These are phyloP conservation scores for Leptinotarsa texana DNA, from an alignment of 1,140 invertebrate species.

Conservation along the genomic window DNA sequence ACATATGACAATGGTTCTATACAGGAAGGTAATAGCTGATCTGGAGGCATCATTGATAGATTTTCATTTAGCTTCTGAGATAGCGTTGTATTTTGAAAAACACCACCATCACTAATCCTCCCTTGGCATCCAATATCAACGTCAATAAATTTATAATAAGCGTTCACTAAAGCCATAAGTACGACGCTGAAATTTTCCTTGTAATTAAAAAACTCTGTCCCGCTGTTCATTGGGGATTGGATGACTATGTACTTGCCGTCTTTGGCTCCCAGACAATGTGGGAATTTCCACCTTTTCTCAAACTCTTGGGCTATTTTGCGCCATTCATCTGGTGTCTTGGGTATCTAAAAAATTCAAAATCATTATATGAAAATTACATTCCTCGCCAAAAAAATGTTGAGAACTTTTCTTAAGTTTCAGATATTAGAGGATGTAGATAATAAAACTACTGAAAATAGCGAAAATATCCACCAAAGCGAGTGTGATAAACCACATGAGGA, in stretches of 20 bases:
- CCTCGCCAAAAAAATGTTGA: too few species aligned
- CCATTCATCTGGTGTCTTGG: background rate
- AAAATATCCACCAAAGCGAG: too few species aligned
- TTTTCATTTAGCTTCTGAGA: conserved; percentile 39
- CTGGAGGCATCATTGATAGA: conserved; percentile 41
- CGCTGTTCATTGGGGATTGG: conserved; percentile 35
- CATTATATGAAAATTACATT: background rate
- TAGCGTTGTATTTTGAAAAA: conserved; percentile 34
- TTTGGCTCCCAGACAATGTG: conserved; percentile 39
- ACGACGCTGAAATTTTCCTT: conserved; percentile 40
- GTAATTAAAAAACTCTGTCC: conserved; percentile 44
- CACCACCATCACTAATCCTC: conserved; percentile 46
- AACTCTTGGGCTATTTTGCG: background rate
- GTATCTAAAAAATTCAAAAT: background rate
- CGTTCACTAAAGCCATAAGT: conserved; percentile 32
- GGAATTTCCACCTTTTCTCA: conserved; percentile 40
- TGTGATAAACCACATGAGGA: too few species aligned
- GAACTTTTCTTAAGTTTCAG: too few species aligned
- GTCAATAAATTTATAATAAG: conserved; percentile 46
- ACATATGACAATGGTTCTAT: conserved; percentile 44
- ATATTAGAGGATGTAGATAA: too few species aligned
- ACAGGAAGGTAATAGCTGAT: conserved; percentile 35
- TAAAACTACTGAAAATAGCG: too few species aligned
- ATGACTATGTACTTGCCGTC: conserved; percentile 46
- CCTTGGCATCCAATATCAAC: conserved; percentile 53